Evolutionary conservation across 2,888 invertebrate species (phyloP), one percentile per base, ranked within the genome.

Genomic region (Hemicrepidius hirtus): DNA sequence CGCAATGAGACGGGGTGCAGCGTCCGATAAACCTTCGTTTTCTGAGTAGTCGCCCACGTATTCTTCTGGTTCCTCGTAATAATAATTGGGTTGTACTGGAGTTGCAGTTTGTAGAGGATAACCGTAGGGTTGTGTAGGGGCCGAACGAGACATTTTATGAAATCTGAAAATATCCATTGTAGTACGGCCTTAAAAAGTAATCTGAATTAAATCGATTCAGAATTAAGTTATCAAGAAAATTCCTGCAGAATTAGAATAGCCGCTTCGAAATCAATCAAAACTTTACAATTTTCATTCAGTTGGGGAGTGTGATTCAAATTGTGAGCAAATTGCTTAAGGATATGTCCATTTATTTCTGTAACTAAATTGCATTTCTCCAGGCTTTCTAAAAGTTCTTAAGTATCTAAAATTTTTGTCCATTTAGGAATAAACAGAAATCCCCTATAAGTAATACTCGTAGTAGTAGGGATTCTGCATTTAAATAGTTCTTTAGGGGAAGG

Each of bases 31-130:
- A 12, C 68, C 78, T 20, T 81, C 81, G 71, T 75, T 79, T 46
- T 81, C 82, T n/a, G 80, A 75, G 64, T 81, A 81, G 55, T 82
- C 81, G n/a, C 79, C 77, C 24, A 77, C 71, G 59, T 77, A 81
- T 6, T 75, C 79, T 67, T 82, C 82, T 7, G 64, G 73, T 9
- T 81, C 80, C 24, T 80, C 80, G 73, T 78, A 74, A 71, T 79
- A 81, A 66, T 81, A 81, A 37, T 75, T 69, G 9, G 68, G 24
- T 4, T 73, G 41, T 16, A 57, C 40, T n/a, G 13, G 13, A 57
- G 35, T 6, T 13, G 10, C 13, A 57, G 35, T 12, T 18, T 20
- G 69, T 10, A 72, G 35, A 7, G 65, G 44, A 6, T 72, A 74
- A 0, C 41, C 44, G 57, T 74, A 75, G n/a, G 68, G 24, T 6